Conservation (phyloP, 2,797 vertebrate species). For the Percopsis omiscomaycus region DNA sequence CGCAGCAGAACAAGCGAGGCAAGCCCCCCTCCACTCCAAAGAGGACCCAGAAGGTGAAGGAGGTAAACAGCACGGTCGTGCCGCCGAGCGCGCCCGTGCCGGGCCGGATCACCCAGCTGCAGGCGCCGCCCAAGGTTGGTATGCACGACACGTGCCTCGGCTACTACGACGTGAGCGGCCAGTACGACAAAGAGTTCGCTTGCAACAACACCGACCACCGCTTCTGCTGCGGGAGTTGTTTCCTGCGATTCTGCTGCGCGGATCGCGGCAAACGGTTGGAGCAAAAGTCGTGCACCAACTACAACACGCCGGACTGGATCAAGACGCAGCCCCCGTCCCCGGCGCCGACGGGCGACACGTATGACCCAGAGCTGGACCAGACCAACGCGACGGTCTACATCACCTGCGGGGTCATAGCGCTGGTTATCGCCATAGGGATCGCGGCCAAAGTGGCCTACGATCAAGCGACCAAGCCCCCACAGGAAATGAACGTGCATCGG, state of each 20-base stretch:
- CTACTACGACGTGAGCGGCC: conserved; percentile 96
- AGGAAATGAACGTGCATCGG: conserved; percentile 99
- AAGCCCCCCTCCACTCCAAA: conserved; percentile 36
- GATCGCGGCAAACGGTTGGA: conserved; percentile 91
- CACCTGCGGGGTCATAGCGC: conserved; percentile 92
- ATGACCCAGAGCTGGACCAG: conserved; percentile 93
- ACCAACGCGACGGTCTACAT: conserved; percentile 98
- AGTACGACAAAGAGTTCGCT: conserved; percentile 95
- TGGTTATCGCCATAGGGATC: conserved; percentile 90
- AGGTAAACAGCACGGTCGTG: conserved; percentile 69
- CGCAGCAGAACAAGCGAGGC: conserved; percentile 62
- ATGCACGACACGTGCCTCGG: conserved; percentile 91
- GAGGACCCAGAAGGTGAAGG: conserved; percentile 69
- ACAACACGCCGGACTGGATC: conserved; percentile 92
- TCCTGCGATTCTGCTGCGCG: conserved; percentile 96
- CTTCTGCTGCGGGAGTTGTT: conserved; percentile 97
- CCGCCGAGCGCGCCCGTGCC: conserved; percentile 57
- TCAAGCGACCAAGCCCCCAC: conserved; percentile 91
- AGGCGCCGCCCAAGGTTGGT: conserved; percentile 56
- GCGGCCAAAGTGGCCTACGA: conserved; percentile 96
- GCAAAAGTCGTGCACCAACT: conserved; percentile 92
- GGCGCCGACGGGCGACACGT: conserved; percentile 84
- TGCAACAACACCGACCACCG: conserved; percentile 97
- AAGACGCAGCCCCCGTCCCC: conserved; percentile 84
- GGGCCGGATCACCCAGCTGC: conserved; percentile 72